Percentiles rank a stretch among this genome's conserved stretches.
Conservation (phyloP, 1,140 invertebrate genomes). For the Melanaphis sacchari region DNA sequence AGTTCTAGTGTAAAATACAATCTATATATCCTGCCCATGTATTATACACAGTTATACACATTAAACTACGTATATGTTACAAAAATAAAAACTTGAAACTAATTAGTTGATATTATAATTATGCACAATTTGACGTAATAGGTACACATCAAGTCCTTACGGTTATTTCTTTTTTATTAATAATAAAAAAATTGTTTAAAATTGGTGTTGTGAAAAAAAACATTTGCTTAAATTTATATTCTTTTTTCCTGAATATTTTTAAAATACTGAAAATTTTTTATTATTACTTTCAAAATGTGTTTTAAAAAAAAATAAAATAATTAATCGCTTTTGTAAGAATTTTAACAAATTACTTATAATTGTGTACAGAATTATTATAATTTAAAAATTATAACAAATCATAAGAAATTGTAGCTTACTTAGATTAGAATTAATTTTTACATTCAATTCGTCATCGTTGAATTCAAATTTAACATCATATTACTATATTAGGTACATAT, state of each 20-base stretch:
- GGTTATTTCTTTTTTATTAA: too few relatives aligned
- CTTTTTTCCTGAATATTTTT: too few relatives aligned
- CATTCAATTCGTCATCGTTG: not conserved
- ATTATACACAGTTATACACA: not conserved
- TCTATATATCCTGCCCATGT: not conserved
- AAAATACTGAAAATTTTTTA: not conserved
- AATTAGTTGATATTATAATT: too few relatives aligned
- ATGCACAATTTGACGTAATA: too few relatives aligned
- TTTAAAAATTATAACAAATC: not conserved
- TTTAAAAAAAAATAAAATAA: not conserved
- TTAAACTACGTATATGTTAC: not conserved
- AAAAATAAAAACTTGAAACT: not conserved
- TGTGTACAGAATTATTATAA: too few relatives aligned
- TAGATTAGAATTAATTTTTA: not conserved
- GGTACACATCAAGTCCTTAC: too few relatives aligned
- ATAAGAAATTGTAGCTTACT: not conserved
- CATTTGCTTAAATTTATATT: too few relatives aligned
- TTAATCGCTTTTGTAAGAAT: not conserved
- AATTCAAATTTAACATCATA: not conserved
- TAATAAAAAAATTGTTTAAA: too few relatives aligned
- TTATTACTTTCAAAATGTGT: not conserved
- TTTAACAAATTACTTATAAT: not conserved
- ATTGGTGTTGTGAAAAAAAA: too few relatives aligned
- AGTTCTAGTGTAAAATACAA: not conserved
- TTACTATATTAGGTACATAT: too few relatives aligned